Conservation (phyloP, 2,113 vertebrate genomes). For the Tachysurus vachellii region DNA sequence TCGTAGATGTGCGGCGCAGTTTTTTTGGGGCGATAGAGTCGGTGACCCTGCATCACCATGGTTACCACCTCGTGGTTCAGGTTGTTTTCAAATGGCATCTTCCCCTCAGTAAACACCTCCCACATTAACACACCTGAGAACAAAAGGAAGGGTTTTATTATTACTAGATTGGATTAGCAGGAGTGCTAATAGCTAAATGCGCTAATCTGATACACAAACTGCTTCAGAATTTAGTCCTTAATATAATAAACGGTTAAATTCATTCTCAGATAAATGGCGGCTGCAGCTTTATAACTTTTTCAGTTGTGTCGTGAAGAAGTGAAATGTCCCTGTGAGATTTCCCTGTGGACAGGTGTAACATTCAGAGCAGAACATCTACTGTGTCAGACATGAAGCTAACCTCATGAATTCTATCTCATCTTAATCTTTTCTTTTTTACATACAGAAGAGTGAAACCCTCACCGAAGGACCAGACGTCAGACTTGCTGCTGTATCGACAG, state of each 20-base stretch:
- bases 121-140: constrained; percentile 91
- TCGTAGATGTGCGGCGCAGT: constrained; percentile 79
- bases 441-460: constrained; percentile 52
- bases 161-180: not conserved
- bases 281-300: not conserved
- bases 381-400: not conserved
- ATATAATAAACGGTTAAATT: not conserved
- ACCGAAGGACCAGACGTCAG: constrained; percentile 94
- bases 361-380: not conserved
- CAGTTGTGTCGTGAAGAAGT: not conserved
- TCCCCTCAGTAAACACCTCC: constrained; percentile 91
- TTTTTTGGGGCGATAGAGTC: constrained; percentile 84
- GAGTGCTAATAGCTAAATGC: not conserved
- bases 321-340: not conserved
- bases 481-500: constrained; percentile 93
- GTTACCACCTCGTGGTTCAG: constrained; percentile 90
- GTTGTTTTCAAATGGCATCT: constrained; percentile 88
- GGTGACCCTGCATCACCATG: constrained; percentile 85
- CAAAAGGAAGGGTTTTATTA: not conserved
- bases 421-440: not conserved
- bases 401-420: not conserved
- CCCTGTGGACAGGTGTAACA: not conserved
- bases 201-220: not conserved
- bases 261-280: not conserved
- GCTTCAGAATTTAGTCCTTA: not conserved